phyloP scores from a whole-genome alignment of 2,797 vertebrate genomes.

The Melopsittacus undulatus region DNA sequence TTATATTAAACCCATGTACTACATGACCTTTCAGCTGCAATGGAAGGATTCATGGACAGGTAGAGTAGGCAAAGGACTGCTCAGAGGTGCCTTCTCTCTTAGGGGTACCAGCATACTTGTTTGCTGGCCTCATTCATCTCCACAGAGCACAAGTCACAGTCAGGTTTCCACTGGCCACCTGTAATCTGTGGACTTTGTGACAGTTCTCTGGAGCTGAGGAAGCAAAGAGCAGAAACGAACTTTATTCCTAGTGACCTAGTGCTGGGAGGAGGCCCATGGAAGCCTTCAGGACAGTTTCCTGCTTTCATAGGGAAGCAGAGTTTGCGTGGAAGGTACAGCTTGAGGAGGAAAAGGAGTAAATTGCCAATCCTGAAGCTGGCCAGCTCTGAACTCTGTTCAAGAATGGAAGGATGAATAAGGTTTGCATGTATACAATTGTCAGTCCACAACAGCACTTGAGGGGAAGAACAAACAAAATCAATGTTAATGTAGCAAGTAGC shows the following conservation, averaged over 20 bases:
- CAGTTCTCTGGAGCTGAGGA: not conserved
- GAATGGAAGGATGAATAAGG: not conserved
- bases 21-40: not conserved
- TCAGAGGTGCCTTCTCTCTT: not conserved
- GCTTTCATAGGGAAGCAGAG: not conserved
- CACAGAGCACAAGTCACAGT: not conserved
- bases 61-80: not conserved
- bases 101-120: not conserved
- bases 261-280: not conserved
- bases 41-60: not conserved
- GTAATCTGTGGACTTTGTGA: not conserved
- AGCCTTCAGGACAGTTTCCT: not conserved
- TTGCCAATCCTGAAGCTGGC: not conserved
- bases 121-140: not conserved
- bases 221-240: not conserved
- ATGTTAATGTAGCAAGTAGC: not conserved
- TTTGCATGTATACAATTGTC: not conserved
- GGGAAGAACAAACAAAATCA: not conserved
- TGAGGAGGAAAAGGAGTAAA: not conserved
- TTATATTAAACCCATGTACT: not conserved
- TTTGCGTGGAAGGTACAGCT: not conserved
- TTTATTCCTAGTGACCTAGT: not conserved
- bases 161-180: not conserved
- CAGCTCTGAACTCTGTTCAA: not conserved
- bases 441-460: not conserved